Evolutionary conservation across 2,113 vertebrate genomes (phyloP).

Genomic region (Phocoena phocoena): DNA sequence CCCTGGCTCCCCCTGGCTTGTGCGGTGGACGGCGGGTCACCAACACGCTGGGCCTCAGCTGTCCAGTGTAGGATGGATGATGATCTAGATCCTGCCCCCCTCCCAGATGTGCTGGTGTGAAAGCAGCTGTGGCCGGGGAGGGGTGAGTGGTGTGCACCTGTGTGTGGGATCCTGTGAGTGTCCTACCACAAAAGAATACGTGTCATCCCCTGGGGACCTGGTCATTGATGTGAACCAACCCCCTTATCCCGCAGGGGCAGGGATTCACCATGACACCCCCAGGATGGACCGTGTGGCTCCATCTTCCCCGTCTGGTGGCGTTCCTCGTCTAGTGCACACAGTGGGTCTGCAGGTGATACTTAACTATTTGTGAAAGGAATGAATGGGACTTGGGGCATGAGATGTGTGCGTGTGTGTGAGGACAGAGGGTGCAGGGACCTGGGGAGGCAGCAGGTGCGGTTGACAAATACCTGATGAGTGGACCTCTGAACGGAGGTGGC

Average conservation of each 20-base stretch:
- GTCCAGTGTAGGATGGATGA: not conserved
- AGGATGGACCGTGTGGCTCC: not conserved
- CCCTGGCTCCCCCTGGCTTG: not conserved
- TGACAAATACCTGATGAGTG: not conserved
- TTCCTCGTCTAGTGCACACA: too few relatives aligned
- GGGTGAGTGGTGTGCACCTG: not conserved
- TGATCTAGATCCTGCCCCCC: not conserved
- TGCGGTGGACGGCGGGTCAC: not conserved
- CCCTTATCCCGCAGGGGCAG: not conserved
- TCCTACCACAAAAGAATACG: not conserved
- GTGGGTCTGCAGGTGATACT: not conserved
- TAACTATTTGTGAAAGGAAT: not conserved
- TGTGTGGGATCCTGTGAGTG: not conserved
- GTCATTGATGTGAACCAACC: too few relatives aligned
- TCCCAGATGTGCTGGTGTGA: not conserved
- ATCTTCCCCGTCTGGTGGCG: not conserved
- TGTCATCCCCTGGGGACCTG: not conserved
- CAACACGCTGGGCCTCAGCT: fast-evolving
- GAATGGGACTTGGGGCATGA: not conserved
- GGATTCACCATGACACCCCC: not conserved
- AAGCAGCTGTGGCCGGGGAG: not conserved
- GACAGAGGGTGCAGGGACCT: not conserved
- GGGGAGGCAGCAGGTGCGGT: not conserved
- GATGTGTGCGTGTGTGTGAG: fast-evolving
- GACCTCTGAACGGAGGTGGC: too few relatives aligned